Base-by-base conservation (phyloP, 1,140 invertebrate genomes). In the Hesperophylax magnus region DNA sequence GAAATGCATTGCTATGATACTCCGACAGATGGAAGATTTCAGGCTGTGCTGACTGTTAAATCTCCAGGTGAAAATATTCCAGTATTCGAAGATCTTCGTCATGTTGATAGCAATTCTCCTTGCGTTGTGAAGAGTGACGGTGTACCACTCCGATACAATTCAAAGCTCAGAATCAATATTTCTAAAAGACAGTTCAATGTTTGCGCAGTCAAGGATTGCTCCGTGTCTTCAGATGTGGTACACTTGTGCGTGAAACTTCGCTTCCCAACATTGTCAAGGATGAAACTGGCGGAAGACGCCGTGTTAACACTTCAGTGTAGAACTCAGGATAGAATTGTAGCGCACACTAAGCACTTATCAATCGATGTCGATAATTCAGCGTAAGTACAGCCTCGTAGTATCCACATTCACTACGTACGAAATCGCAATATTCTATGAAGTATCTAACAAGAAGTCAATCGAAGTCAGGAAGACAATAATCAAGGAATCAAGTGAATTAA, bases 281-380 rank as follows among this genome's bases (percentile, higher is more conserved):
- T 94, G 47, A 91, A 90, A 85, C 89, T 94, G n/a, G 90, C 90
- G 0, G 91, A 93, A 63, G 93, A 94, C 84, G 86, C 89, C 2
- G 88, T 92, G 11, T 87, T 94, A 14, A 92, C 91, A 24, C 87
- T 95, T 39, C 91, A 92, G 81, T 94, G 94, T 85, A 91, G 89
- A 58, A 91, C 91, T 0, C 93, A 93, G 79, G 91, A 93, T 22
- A 89, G 89, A 54, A 89, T 91, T 3, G 91, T 90, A 3, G 89
- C 91, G 2, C 93, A 92, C 71, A 92, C 91, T 0, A 92, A 92
- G 82, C 89, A 87, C 60, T 80, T 88, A 11, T 86, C 86, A 84
- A 85, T 88, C 87, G 86, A 88, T 81, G 86, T 91, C 83, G 86
- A 87, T 15, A 87, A 87, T 84, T 85, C 87, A 84, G 85, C 85